phyloP scores from a whole-genome alignment of 2,888 invertebrate species.

The Oscheius onirici region DNA sequence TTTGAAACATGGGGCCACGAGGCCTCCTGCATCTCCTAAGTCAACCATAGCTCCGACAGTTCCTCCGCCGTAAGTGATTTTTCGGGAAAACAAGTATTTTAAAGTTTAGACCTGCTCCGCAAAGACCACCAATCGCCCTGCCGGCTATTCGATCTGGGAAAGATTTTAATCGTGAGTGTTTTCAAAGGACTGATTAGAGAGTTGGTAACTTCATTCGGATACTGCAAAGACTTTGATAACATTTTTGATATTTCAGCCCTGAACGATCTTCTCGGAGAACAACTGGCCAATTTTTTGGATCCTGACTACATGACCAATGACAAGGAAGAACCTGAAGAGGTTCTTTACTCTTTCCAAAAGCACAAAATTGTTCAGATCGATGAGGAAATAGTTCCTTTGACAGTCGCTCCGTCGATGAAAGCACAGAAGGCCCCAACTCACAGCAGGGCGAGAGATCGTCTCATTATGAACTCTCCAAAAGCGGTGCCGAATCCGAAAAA shows the following conservation, averaged over 20 bases:
- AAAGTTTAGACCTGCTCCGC: background rate
- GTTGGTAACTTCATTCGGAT: no score
- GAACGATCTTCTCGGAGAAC: constrained; percentile 58
- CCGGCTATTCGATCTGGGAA: background rate
- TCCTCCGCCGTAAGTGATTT: background rate
- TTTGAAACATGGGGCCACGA: background rate
- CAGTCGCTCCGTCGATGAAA: no score
- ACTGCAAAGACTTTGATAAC: no score
- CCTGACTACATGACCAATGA: constrained; percentile 55
- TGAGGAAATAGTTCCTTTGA: no score
- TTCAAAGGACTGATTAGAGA: no score
- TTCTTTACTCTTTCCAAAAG: background rate
- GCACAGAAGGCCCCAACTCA: no score
- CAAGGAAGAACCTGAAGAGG: constrained; percentile 21
- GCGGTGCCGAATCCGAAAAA: no score
- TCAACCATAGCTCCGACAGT: background rate
- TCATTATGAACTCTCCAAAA: no score
- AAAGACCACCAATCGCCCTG: background rate
- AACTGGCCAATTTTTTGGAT: constrained; percentile 61
- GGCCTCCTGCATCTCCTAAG: background rate
- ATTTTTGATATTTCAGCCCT: constrained; percentile 40
- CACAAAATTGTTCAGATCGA: no score
- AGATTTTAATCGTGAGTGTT: constrained; percentile 29
- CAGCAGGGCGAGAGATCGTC: no score
- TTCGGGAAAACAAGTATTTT: background rate